Base-by-base conservation (phyloP, 2,888 invertebrate genomes). In the Callyntrura sp. region DNA sequence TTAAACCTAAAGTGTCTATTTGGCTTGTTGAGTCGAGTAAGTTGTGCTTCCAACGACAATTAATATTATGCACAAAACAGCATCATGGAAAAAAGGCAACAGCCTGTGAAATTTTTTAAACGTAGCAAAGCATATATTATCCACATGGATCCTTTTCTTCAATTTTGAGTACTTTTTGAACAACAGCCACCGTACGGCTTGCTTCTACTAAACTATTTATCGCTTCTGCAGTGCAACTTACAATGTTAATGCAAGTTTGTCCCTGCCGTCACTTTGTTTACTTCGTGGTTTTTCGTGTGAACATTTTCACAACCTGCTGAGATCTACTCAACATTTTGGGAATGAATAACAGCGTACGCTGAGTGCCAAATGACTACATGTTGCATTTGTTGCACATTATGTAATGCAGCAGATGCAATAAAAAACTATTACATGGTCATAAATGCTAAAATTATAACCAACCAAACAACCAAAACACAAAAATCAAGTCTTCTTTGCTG, bases 251-350 rank as follows among this genome's bases (percentile, higher is more conserved):
- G 20, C 17, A 55, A 55, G 51, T 28, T 78, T 78, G 78, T 78
- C 78, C 23, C 78, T 14, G 14, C 28, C 11, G 17, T 28, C 23
- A 14, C 62, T 57, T 70, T 87, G 86, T 87, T 87, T 79, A 81
- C 9, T 51, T 87, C 79, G 86, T 88, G 88, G 82, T 88, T 88
- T 73, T 82, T 82, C 88, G 88, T 88, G 88, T 88, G 88, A 88
- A 88, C 81, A 73, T 82, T 88, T 88, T 88, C n/a, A 45, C 5
- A 11, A 51, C 86, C 0, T 87, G 86, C 70, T 87, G 86, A 17
- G 86, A n/a, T n/a, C n/a, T 55, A 51, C 20, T 60, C 20, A 68
- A 43, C 35, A 60, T 73, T 60, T 73, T 1, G 5, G 28, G 73
- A 73, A 0, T 43, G 78, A 65, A 51, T 23, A 17, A 23, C 55